These are phyloP conservation scores for Zygaena filipendulae DNA, from an alignment of 2,888 invertebrate genomes.

Conservation along the genomic window DNA sequence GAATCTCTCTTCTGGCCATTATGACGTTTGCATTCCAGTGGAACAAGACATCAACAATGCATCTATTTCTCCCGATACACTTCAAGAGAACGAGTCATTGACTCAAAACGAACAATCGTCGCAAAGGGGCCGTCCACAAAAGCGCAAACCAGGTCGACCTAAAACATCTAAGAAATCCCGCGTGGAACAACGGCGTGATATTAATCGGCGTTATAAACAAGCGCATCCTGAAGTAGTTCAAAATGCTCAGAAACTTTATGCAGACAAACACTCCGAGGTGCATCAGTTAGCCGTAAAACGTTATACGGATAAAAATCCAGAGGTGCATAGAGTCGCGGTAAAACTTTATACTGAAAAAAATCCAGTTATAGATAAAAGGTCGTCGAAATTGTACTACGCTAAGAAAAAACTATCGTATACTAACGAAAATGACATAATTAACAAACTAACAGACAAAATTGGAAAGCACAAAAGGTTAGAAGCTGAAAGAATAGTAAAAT, in stretches of 20 bases:
- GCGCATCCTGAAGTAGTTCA: conserved; percentile 1
- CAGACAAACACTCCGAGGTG: not conserved
- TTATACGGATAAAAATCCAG: conserved; percentile 2
- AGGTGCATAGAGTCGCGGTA: conserved; percentile 1
- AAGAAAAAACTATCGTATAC: conserved; percentile 1
- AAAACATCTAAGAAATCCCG: conserved; percentile 4
- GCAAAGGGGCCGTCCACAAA: conserved; percentile 4
- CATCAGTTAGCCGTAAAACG: conserved; percentile 1
- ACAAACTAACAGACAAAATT: conserved; percentile 3
- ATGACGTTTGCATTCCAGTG: conserved; percentile 1
- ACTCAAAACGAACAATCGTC: conserved; percentile 1
- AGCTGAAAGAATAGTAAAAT: no score
- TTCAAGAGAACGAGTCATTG: conserved; percentile 2
- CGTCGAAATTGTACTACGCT: not conserved
- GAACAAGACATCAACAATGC: conserved; percentile 2
- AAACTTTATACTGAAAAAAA: conserved; percentile 2
- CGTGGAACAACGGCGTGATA: conserved; percentile 3
- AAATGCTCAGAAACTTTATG: conserved; percentile 1
- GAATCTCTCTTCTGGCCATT: conserved; percentile 4
- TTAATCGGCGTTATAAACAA: conserved; percentile 2
- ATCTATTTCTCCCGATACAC: conserved; percentile 1
- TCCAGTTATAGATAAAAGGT: conserved; percentile 1
- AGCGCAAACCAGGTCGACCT: conserved; percentile 5
- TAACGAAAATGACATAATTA: conserved; percentile 1
- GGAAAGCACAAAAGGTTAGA: conserved; percentile 3